Conservation (phyloP, 2,797 vertebrate species). For the Knipowitschia caucasica region DNA sequence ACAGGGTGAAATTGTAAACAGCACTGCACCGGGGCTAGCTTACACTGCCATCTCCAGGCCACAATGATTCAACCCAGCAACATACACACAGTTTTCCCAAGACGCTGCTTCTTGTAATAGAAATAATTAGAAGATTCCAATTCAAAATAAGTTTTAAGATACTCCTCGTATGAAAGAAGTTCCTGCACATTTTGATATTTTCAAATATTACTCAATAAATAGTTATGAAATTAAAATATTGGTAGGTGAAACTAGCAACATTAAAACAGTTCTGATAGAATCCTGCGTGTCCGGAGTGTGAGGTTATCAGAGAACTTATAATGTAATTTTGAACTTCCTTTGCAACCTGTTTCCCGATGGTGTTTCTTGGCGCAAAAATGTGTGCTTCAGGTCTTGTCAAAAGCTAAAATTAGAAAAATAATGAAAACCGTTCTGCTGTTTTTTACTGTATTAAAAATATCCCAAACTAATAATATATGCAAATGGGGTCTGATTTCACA, state of each 20-base stretch:
- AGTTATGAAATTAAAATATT: too few relatives aligned
- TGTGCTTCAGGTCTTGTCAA: constrained; percentile 32
- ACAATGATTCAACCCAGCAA: constrained; percentile 20
- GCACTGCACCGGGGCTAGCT: constrained; percentile 22
- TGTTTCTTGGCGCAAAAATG: constrained; percentile 2
- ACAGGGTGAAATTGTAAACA: constrained; percentile 15
- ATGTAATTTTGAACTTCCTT: too few relatives aligned
- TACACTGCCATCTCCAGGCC: constrained; percentile 64
- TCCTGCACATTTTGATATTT: too few relatives aligned
- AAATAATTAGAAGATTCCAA: neutral
- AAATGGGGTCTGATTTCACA: constrained; percentile 61
- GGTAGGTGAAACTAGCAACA: too few relatives aligned
- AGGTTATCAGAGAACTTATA: too few relatives aligned
- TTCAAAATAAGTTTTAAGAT: too few relatives aligned
- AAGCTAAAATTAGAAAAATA: neutral
- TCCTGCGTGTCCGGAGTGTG: too few relatives aligned
- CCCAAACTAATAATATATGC: constrained; percentile 68
- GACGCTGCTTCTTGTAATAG: neutral
- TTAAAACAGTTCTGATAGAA: too few relatives aligned
- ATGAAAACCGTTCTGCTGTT: constrained; percentile 15
- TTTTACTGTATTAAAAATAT: constrained; percentile 64
- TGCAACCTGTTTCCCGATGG: too few relatives aligned
- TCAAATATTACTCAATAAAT: too few relatives aligned
- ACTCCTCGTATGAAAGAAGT: too few relatives aligned
- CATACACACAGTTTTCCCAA: neutral